Base-by-base conservation (phyloP, 2,888 invertebrate genomes). In the Dascillus cervinus region DNA sequence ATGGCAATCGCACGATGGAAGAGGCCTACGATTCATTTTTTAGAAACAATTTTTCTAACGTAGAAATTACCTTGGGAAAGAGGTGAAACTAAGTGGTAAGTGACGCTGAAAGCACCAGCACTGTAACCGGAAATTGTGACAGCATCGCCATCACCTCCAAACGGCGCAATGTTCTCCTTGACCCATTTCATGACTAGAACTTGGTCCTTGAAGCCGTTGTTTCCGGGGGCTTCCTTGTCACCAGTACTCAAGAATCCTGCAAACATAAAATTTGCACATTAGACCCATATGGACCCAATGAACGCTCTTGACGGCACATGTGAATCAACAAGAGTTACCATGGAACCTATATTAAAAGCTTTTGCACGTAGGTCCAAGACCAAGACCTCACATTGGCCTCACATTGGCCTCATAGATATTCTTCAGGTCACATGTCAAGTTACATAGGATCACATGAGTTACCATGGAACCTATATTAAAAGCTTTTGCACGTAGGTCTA, bases 1-100 rank as follows among this genome's bases (percentile, higher is more conserved):
- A 77, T 74, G 0, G 73, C 68, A 11, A 80, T 73, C 0, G 65
- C 78, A 11, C 73, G 67, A 49, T 80, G 78, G 52, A 80, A 80
- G 0, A 81, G 59, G 25, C 74, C 73, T 72, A 48, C 8, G 29
- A 52, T 49, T 29, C 22, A 19, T n/a, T 20, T n/a, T 26, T 2
- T 11, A n/a, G 3, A 28, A 15, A 11, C 3, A 24, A 12, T 24
- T 24, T 6, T 11, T 24, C 2, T 24, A 11, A 24, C 4, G 10
- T 4, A 23, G 11, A 9, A 23, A 6, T 23, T 23, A 58, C 72
- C n/a, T n/a, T n/a, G n/a, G n/a, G n/a, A n/a, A n/a, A n/a, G n/a
- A n/a, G n/a, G n/a, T n/a, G n/a, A n/a, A 1, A 74, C 60, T 66
- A 72, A 65, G 34, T 73, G 73, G 34, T 72, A 52, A 11, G 65